phyloP scores from a whole-genome alignment of 2,797 vertebrate species.

The Brachymystax lenok region DNA sequence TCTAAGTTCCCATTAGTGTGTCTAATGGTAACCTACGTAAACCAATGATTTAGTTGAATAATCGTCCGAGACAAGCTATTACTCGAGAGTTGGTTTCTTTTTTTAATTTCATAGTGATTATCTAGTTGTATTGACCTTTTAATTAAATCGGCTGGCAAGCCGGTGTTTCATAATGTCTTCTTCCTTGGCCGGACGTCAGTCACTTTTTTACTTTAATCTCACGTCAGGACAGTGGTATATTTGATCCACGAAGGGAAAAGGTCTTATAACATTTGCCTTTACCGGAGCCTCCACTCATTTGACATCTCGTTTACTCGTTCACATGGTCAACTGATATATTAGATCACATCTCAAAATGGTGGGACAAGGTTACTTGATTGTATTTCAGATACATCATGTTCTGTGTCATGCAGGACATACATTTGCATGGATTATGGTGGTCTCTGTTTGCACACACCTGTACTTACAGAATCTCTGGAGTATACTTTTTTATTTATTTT shows the following conservation, averaged over 20 bases:
- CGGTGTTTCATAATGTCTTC: background rate
- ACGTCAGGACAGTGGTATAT: background rate
- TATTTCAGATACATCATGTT: background rate
- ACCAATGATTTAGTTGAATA: background rate
- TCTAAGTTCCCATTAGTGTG: background rate
- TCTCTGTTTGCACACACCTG: background rate
- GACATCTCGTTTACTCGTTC: background rate
- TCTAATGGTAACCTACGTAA: background rate
- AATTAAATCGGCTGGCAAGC: background rate
- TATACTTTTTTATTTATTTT: too few species aligned
- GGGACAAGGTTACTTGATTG: background rate
- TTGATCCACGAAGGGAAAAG: background rate
- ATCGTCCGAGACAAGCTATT: background rate
- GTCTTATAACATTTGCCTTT: too few species aligned
- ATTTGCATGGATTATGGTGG: background rate
- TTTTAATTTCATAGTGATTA: background rate
- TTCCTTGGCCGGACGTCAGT: background rate
- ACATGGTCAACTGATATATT: background rate
- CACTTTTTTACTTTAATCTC: background rate
- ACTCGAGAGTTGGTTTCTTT: background rate
- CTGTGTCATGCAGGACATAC: background rate
- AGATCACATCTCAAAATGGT: background rate
- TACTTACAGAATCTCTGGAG: too few species aligned
- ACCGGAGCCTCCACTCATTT: too few species aligned
- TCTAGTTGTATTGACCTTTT: background rate